A percentile compares a stretch with the other conserved stretches of the same genome.
These are phyloP conservation scores for Forbesichthys agassizii DNA, from an alignment of 2,113 vertebrate genomes.

Conservation along the genomic window DNA sequence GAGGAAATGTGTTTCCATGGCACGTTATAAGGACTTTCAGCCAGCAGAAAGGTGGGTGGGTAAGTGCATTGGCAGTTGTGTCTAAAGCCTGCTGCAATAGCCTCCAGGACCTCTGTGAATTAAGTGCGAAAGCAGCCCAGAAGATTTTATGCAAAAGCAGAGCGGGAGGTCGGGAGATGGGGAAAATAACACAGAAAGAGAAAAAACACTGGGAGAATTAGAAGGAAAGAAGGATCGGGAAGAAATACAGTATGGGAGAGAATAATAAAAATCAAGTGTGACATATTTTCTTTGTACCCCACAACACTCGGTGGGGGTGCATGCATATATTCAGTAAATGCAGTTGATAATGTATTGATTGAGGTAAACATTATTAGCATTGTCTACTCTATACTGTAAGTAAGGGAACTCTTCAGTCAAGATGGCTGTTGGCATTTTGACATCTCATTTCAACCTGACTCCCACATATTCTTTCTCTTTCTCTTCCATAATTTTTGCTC, in stretches of 20 bases:
- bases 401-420: slow-evolving; percentile 49
- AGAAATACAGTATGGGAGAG: neutral
- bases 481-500: neutral
- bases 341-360: slow-evolving; percentile 37
- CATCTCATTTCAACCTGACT: slow-evolving; percentile 72
- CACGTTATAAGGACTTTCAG: slow-evolving; percentile 52
- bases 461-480: slow-evolving; percentile 59
- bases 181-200: slow-evolving; percentile 23
- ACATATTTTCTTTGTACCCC: slow-evolving; percentile 32
- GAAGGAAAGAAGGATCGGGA: slow-evolving; percentile 2
- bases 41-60: slow-evolving; percentile 70
- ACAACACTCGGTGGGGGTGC: slow-evolving; percentile 26
- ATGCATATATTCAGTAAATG: neutral
- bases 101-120: slow-evolving; percentile 69
- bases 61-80: slow-evolving; percentile 75
- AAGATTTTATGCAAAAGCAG: slow-evolving; percentile 52
- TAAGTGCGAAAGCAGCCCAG: slow-evolving; percentile 60
- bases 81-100: slow-evolving; percentile 69
- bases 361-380: slow-evolving; percentile 30
- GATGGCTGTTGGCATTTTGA: slow-evolving; percentile 67
- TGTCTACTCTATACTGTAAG: slow-evolving; percentile 19
- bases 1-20: slow-evolving; percentile 54
- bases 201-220: slow-evolving; percentile 1
- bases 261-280: slow-evolving; percentile 13
- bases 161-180: slow-evolving; percentile 23